phyloP scores from a whole-genome alignment of 2,888 invertebrate genomes.

The Anthrax anthrax region DNA sequence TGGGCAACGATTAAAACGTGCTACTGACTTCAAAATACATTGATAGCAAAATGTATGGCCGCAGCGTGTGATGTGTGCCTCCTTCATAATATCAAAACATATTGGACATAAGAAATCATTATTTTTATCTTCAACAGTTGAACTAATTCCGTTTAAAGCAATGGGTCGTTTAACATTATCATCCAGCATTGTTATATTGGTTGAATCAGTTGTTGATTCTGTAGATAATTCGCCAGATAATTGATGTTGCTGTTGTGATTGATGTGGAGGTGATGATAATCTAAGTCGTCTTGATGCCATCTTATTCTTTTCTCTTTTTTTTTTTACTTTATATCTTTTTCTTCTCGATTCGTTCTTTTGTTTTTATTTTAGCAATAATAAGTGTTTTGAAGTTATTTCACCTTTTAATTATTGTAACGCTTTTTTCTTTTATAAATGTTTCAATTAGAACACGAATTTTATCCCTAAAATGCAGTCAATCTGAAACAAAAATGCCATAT shows the following conservation, averaged over 20 bases:
- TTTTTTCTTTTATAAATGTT: neutral
- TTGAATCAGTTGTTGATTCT: neutral
- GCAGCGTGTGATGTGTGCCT: slow-evolving; percentile 82
- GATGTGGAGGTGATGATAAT: slow-evolving; percentile 7
- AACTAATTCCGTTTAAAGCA: slow-evolving; percentile 31
- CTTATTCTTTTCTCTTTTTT: neutral
- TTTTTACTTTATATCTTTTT: neutral
- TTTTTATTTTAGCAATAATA: neutral
- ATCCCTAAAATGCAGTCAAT: slow-evolving; percentile 11
- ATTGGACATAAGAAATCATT: slow-evolving; percentile 57
- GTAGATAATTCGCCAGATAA: slow-evolving; percentile 3
- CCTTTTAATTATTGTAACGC: too few species aligned
- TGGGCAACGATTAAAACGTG: slow-evolving; percentile 57
- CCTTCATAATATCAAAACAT: slow-evolving; percentile 77
- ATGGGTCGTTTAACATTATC: slow-evolving; percentile 9
- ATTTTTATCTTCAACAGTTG: slow-evolving; percentile 36
- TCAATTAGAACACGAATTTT: neutral
- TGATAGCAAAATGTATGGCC: slow-evolving; percentile 83
- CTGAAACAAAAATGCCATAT: slow-evolving; percentile 16
- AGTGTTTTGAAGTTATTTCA: too few species aligned
- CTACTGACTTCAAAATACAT: slow-evolving; percentile 58
- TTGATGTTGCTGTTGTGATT: neutral
- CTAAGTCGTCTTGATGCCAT: slow-evolving; percentile 10
- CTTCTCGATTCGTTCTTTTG: neutral
- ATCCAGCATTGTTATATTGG: neutral